These are phyloP conservation scores for Patiria miniata DNA, from an alignment of 35 echinoderm and acorn worm species.

Conservation along the genomic window DNA sequence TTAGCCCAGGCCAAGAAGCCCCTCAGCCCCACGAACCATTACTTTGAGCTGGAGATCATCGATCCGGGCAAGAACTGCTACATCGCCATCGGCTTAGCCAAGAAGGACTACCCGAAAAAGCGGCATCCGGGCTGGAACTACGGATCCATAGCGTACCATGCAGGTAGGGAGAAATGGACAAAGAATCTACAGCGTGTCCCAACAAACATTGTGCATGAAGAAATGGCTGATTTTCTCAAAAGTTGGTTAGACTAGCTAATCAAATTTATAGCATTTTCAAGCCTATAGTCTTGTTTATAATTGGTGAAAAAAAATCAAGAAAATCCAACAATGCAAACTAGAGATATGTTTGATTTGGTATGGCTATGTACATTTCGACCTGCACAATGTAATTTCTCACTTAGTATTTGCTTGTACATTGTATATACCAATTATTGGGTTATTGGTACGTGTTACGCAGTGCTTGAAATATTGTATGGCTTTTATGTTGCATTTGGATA, in stretches of 20 bases:
- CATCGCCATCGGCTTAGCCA: constrained; percentile 90
- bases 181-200: neutral
- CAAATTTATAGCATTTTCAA: neutral
- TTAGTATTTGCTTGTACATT: no score
- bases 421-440: no score
- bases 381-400: neutral
- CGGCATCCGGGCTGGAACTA: constrained; percentile 95
- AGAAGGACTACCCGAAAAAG: constrained; percentile 86
- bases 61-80: constrained; percentile 96
- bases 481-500: no score
- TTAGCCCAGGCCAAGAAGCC: constrained; percentile 87
- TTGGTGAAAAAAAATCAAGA: no score
- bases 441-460: no score
- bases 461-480: no score
- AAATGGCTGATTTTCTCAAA: no score
- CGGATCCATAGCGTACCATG: constrained; percentile 96
- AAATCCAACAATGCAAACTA: no score
- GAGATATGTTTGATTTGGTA: no score
- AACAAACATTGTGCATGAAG: no score
- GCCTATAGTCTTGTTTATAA: neutral
- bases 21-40: constrained; percentile 93
- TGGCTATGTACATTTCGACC: neutral
- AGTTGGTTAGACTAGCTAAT: no score
- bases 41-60: constrained; percentile 97
- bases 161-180: constrained; percentile 49